Base-by-base conservation (phyloP, 2,797 vertebrate species). In the Sebastes kiyomatsui region DNA sequence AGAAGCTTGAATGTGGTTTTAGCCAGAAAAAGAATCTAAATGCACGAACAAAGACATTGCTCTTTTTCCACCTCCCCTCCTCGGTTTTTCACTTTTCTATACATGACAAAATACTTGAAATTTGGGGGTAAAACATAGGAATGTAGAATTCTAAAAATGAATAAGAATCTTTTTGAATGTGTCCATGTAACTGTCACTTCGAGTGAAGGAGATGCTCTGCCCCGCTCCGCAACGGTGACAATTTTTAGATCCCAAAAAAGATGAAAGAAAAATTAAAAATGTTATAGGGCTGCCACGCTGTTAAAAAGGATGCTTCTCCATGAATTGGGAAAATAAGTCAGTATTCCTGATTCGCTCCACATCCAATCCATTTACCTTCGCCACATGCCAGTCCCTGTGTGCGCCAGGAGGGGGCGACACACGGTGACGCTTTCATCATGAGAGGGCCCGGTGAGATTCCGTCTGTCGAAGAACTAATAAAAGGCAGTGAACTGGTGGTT, bases 41-140 rank as follows among this genome's bases (percentile, higher is more conserved):
- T 75, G 87, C 91, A 93, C 92, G 46, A 91, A 94, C 89, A 90
- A 94, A 95, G 91, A 96, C 92, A 93, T 88, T 86, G 92, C 86
- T 91, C 89, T 83, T 93, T 83, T 91, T 84, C 88, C 83, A 78
- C 88, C 82, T 90, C 93, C 90, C 91, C 92, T 93, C 83, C 88
- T 92, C 64, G 68, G 77, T 90, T 88, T 65, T 94, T 90, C 81
- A 75, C 84, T 92, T 92, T 93, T 91, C 93, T 94, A 95, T 92
- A 94, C 94, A 94, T 94, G 94, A 95, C 94, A 95, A 95, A 93
- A 94, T 95, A 94, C 93, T 94, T 91, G 88, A 90, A 94, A 92
- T 92, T 93, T 93, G 87, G 93, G 92, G 92, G 87, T 91, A 94
- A 46, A 95, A 95, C 80, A 88, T 81, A 95, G 95, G 95, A 95